A percentile compares a stretch with the other conserved stretches of the same genome.
phyloP scores from a whole-genome alignment of 2,888 invertebrate species.

The Epicampocera succincta region DNA sequence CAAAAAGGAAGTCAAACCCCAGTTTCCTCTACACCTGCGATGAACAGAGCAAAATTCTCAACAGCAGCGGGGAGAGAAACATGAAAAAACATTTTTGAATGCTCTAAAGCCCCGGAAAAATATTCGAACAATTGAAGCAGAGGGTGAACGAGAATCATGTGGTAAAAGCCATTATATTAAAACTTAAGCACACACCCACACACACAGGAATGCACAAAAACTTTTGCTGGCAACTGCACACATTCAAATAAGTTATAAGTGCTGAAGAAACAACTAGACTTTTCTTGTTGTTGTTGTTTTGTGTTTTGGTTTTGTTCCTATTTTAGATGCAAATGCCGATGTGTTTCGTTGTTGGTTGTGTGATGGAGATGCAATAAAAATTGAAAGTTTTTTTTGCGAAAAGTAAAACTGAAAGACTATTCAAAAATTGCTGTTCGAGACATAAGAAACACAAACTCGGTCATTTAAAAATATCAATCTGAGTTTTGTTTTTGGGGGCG shows the following conservation, averaged over 20 bases:
- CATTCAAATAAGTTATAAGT: slow-evolving; percentile 12
- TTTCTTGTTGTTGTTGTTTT: too few species aligned
- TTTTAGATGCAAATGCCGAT: slow-evolving; percentile 28
- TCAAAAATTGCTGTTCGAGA: slow-evolving; percentile 32
- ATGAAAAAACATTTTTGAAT: slow-evolving; percentile 15
- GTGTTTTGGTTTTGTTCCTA: too few species aligned
- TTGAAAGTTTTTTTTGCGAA: slow-evolving; percentile 49
- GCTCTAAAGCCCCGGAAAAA: slow-evolving; percentile 56
- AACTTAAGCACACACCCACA: slow-evolving; percentile 3
- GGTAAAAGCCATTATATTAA: slow-evolving; percentile 46
- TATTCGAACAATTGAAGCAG: slow-evolving; percentile 55
- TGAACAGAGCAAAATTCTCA: background rate
- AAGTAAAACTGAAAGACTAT: background rate
- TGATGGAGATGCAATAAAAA: slow-evolving; percentile 64
- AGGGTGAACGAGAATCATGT: slow-evolving; percentile 42
- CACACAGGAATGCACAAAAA: background rate
- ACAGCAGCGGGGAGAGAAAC: background rate
- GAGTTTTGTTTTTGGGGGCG: background rate
- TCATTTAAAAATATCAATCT: slow-evolving; percentile 57
- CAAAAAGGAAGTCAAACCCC: slow-evolving; percentile 18
- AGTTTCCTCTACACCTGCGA: slow-evolving; percentile 37
- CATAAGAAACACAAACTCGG: slow-evolving; percentile 57
- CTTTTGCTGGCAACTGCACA: background rate
- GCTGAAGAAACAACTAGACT: slow-evolving; percentile 1
- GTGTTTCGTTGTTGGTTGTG: slow-evolving; percentile 34